Evolutionary conservation across 2,888 invertebrate genomes (phyloP).

Genomic region (Netelia fuscicornis): DNA sequence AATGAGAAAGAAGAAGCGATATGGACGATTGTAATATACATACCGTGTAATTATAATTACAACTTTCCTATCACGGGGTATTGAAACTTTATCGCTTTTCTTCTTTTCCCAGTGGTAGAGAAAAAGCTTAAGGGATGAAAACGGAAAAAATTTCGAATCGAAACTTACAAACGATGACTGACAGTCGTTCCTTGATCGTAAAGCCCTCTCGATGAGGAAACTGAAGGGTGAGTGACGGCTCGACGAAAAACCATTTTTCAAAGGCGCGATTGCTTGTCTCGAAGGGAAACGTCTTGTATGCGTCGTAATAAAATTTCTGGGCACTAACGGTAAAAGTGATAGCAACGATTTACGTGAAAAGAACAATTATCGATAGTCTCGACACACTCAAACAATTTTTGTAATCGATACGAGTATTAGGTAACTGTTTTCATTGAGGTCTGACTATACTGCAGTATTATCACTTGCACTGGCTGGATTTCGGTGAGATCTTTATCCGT

Average conservation of each 20-base stretch:
- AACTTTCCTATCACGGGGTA: not conserved
- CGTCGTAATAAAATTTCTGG: no score
- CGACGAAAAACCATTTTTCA: not conserved
- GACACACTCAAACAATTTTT: not conserved
- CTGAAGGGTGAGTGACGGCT: not conserved
- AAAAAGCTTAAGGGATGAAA: not conserved
- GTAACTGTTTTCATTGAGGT: not conserved
- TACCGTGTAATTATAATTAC: slow-evolving; percentile 19
- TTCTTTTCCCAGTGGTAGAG: not conserved
- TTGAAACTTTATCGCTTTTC: not conserved
- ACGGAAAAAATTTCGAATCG: not conserved
- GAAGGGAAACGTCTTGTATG: no score
- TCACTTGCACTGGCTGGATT: not conserved
- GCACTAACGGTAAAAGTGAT: no score
- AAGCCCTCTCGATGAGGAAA: not conserved
- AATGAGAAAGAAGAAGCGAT: slow-evolving; percentile 9
- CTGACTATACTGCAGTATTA: not conserved
- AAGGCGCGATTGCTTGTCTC: not conserved
- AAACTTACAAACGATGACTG: not conserved
- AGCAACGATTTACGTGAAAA: no score
- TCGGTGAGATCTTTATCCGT: not conserved
- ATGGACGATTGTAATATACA: slow-evolving; percentile 7
- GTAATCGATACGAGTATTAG: not conserved
- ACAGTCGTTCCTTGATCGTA: not conserved
- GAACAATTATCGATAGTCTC: no score